Percentiles rank a stretch among this genome's conserved stretches.
Evolutionary conservation across 2,888 invertebrate species (phyloP).

Genomic region (Tigriopus californicus): DNA sequence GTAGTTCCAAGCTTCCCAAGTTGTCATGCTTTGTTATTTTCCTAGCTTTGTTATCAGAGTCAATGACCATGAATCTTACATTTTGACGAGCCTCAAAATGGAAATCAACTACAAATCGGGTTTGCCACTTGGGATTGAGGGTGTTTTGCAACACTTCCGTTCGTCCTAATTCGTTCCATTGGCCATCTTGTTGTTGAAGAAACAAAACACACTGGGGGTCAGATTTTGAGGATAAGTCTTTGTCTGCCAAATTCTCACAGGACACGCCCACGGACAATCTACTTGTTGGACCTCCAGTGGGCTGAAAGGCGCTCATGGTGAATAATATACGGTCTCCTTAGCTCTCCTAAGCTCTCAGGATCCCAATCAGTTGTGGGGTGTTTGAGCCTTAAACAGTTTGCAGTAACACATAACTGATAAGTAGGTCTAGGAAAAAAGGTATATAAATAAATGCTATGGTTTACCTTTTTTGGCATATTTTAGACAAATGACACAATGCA

Average conservation of each 20-base stretch:
- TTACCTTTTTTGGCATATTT: no score
- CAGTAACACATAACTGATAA: no score
- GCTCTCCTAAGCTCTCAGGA: no score
- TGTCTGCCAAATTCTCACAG: conserved; percentile 6
- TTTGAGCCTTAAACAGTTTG: no score
- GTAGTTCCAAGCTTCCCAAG: conserved; percentile 34
- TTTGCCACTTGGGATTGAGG: conserved; percentile 35
- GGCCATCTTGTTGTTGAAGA: conserved; percentile 19
- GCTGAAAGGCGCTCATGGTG: no score
- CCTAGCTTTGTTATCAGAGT: conserved; percentile 26
- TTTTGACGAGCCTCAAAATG: conserved; percentile 38
- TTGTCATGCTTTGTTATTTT: conserved; percentile 29
- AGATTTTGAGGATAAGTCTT: background rate
- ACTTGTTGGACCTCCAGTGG: no score
- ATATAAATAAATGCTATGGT: no score
- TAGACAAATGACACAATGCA: no score
- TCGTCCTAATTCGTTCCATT: conserved; percentile 28
- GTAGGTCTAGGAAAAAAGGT: no score
- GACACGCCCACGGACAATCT: no score
- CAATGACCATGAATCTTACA: conserved; percentile 33
- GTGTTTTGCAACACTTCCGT: conserved; percentile 32
- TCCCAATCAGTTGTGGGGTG: no score
- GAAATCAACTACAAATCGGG: conserved; percentile 35
- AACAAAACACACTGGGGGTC: background rate
- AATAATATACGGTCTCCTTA: no score